Conservation (phyloP, 2,797 vertebrate species). For the Delichon dasypus region DNA sequence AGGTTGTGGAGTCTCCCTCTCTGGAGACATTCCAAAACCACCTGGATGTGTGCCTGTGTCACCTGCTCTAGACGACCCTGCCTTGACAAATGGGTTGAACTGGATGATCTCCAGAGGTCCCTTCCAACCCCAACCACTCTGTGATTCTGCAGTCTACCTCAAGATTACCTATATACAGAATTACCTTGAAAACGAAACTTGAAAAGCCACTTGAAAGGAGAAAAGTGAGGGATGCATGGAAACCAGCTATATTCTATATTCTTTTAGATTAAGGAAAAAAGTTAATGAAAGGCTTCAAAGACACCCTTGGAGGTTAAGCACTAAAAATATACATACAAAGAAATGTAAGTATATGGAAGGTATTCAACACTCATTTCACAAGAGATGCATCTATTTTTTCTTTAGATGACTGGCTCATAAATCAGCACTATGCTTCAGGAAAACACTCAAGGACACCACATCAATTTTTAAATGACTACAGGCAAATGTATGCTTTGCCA, state of each 20-base stretch:
- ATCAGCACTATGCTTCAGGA: neutral
- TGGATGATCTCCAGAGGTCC: neutral
- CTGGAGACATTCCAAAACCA: neutral
- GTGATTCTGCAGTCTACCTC: neutral
- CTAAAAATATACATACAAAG: neutral
- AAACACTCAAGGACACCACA: neutral
- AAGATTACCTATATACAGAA: neutral
- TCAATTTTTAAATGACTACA: constrained; percentile 45
- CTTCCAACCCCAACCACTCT: neutral
- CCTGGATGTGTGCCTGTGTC: neutral
- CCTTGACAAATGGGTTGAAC: neutral
- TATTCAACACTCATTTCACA: neutral
- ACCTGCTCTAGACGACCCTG: neutral
- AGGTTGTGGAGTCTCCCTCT: neutral
- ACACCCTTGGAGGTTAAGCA: neutral
- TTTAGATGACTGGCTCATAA: constrained; percentile 11
- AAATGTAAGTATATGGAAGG: neutral
- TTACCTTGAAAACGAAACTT: neutral
- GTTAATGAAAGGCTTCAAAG: neutral
- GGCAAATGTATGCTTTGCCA: constrained; percentile 35
- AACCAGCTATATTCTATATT: neutral
- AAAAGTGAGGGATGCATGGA: neutral
- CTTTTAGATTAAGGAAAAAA: neutral
- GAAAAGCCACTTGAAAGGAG: neutral
- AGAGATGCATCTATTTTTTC: neutral